Conservation (phyloP, 2,888 invertebrate genomes). For the Serrognathus titanus region DNA sequence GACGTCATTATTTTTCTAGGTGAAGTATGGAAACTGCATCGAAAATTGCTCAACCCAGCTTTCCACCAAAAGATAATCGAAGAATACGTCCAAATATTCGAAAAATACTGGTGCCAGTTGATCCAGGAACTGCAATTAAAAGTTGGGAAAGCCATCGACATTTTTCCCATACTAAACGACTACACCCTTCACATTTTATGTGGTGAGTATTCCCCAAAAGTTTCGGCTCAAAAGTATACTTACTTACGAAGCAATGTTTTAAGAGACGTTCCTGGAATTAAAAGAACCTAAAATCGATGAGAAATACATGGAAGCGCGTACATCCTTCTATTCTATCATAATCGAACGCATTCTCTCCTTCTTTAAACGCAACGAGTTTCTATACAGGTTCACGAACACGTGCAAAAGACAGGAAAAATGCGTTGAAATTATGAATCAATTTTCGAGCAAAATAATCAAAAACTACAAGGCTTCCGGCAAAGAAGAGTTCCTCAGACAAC, state of each 20-base stretch:
- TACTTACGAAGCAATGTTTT: neutral
- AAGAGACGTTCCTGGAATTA: constrained; percentile 22
- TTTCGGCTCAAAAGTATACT: no score
- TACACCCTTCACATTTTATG: constrained; percentile 47
- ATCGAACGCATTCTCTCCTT: constrained; percentile 24
- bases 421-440: constrained; percentile 20
- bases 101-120: constrained; percentile 49
- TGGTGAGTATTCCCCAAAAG: constrained; percentile 31
- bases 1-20: constrained; percentile 30
- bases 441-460: constrained; percentile 9
- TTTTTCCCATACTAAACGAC: constrained; percentile 47
- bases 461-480: neutral
- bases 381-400: constrained; percentile 21
- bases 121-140: constrained; percentile 30
- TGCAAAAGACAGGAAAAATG: constrained; percentile 16
- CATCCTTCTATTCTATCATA: constrained; percentile 19
- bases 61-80: constrained; percentile 50
- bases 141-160: constrained; percentile 19
- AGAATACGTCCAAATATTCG: constrained; percentile 44
- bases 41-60: constrained; percentile 49
- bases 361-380: constrained; percentile 20
- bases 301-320: constrained; percentile 19
- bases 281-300: constrained; percentile 15
- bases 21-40: constrained; percentile 45
- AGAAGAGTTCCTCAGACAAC: no score